These are phyloP conservation scores for Schrankia costaestrigalis DNA, from an alignment of 2,888 invertebrate genomes.

Conservation along the genomic window DNA sequence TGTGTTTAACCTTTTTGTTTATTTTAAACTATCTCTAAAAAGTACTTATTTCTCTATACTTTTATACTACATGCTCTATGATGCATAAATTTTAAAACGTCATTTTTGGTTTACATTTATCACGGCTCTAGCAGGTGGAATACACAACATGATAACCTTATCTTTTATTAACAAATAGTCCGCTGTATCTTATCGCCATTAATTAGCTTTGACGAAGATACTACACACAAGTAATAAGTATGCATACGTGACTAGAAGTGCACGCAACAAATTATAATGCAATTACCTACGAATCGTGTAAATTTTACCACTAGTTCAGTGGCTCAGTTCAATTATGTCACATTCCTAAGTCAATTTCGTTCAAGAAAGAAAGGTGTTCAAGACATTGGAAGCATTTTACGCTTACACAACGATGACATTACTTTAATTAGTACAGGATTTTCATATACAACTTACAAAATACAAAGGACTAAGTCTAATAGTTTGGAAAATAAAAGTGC, in stretches of 20 bases:
- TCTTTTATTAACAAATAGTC: constrained; percentile 52
- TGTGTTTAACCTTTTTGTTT: too few species aligned
- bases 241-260: constrained; percentile 45
- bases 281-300: constrained; percentile 61
- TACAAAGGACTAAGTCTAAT: constrained; percentile 26
- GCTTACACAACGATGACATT: constrained; percentile 58
- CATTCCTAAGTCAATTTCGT: constrained; percentile 59
- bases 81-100: too few species aligned
- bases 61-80: too few species aligned
- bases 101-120: too few species aligned
- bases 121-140: constrained; percentile 40
- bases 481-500: constrained; percentile 31
- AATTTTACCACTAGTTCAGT: constrained; percentile 64
- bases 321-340: constrained; percentile 66
- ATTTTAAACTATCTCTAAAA: too few species aligned
- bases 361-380: constrained; percentile 55
- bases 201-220: constrained; percentile 53
- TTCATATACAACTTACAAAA: constrained; percentile 30
- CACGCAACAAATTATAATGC: constrained; percentile 46
- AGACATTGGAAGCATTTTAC: constrained; percentile 63
- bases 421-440: constrained; percentile 35
- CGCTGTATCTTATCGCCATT: constrained; percentile 57
- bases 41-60: too few species aligned
- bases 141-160: constrained; percentile 50
- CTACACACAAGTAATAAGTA: constrained; percentile 33